phyloP scores from a whole-genome alignment of 2,888 invertebrate species.

The Odontocerum albicorne region DNA sequence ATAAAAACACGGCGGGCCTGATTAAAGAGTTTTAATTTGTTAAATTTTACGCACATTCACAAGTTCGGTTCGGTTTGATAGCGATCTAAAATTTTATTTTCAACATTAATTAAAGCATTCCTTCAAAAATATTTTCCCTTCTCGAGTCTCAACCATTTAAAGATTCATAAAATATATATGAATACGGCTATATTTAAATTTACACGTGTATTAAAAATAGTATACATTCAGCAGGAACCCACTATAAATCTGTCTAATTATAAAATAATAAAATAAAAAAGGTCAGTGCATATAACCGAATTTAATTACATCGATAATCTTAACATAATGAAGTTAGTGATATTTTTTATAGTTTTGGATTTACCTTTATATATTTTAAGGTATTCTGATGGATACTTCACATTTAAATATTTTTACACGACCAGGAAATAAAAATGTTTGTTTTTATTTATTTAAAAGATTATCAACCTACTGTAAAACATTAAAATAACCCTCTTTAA shows the following conservation, averaged over 20 bases:
- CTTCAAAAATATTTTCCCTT: conserved; percentile 16
- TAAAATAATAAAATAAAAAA: conserved; percentile 32
- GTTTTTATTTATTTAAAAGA: too few relatives aligned
- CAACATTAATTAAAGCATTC: conserved; percentile 18
- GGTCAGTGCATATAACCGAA: conserved; percentile 16
- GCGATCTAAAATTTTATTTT: conserved; percentile 17
- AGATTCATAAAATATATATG: conserved; percentile 14
- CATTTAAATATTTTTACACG: too few relatives aligned
- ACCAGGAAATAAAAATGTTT: too few relatives aligned
- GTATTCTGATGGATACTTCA: too few relatives aligned
- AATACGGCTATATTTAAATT: too few relatives aligned
- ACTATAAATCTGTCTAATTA: conserved; percentile 29
- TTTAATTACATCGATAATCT: conserved; percentile 33
- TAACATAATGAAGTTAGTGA: too few relatives aligned
- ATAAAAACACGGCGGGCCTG: background rate
- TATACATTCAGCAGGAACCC: conserved; percentile 6
- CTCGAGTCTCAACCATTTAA: conserved; percentile 4
- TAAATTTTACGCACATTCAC: background rate
- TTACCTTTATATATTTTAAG: too few relatives aligned
- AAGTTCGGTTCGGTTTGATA: conserved; percentile 1
- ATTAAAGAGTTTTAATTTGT: background rate
- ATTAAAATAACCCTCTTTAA: too few relatives aligned
- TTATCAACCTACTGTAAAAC: too few relatives aligned
- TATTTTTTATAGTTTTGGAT: too few relatives aligned
- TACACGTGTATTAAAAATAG: conserved; percentile 2